A percentile compares a stretch with the other conserved stretches of the same genome.
phyloP scores from a whole-genome alignment of 2,797 vertebrate species.

The Poeciliopsis infans region DNA sequence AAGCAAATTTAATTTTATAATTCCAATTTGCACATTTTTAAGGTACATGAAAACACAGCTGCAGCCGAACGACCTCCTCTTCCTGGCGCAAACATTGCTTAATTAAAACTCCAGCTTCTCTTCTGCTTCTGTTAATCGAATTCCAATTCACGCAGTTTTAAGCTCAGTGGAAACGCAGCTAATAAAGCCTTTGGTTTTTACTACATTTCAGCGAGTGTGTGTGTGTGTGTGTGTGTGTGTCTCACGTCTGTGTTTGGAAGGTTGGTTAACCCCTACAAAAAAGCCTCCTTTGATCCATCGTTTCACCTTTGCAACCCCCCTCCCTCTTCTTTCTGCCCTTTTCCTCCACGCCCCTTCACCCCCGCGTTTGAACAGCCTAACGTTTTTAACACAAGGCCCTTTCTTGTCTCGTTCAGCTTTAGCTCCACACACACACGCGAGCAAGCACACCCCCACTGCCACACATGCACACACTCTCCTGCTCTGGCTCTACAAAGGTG shows the following conservation, averaged over 20 bases:
- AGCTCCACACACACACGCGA: constrained; percentile 56
- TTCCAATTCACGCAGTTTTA: too few relatives aligned
- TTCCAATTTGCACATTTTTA: too few relatives aligned
- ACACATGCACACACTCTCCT: constrained; percentile 9
- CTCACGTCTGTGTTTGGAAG: neutral
- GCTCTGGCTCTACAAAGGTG: constrained; percentile 80
- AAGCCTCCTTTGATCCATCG: constrained; percentile 80
- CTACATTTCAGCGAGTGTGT: constrained; percentile 5
- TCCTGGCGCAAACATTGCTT: too few relatives aligned
- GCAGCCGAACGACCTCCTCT: too few relatives aligned
- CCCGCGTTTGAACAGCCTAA: constrained; percentile 77
- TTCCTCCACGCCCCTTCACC: constrained; percentile 34
- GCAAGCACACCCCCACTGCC: neutral
- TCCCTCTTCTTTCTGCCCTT: constrained; percentile 36
- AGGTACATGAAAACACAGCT: too few relatives aligned
- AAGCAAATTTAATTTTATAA: too few relatives aligned
- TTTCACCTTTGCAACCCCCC: constrained; percentile 70
- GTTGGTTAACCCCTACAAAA: constrained; percentile 68
- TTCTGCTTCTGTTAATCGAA: too few relatives aligned
- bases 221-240: neutral
- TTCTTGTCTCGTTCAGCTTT: constrained; percentile 87
- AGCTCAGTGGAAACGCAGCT: too few relatives aligned
- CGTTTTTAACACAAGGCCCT: constrained; percentile 85
- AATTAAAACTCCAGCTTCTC: too few relatives aligned
- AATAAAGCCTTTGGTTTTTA: neutral